Conservation (phyloP, 1,140 invertebrate genomes). For the Thaumetopoea pityocampa region DNA sequence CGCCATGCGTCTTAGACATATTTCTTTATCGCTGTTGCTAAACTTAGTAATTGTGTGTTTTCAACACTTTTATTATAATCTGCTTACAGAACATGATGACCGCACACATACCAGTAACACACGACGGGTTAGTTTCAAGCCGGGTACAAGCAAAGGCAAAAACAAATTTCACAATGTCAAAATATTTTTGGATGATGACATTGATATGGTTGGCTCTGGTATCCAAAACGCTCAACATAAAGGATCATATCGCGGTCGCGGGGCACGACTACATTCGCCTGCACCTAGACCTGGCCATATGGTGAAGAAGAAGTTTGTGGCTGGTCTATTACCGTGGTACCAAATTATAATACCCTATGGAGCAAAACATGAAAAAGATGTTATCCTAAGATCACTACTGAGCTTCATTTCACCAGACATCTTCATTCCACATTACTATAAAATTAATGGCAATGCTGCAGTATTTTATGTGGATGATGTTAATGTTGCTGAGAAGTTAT, state of each 20-base stretch:
- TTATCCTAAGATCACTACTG: conserved; percentile 78
- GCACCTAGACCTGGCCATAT: conserved; percentile 45
- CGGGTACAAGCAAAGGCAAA: conserved; percentile 60
- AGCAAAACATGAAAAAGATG: conserved; percentile 83
- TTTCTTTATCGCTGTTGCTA: neutral
- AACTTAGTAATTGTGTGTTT: conserved; percentile 12
- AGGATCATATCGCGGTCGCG: conserved; percentile 49
- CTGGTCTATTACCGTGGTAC: conserved; percentile 77
- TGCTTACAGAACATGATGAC: conserved; percentile 70
- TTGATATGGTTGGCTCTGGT: conserved; percentile 72
- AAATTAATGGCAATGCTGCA: conserved; percentile 75
- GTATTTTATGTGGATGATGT: conserved; percentile 84
- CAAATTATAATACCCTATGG: conserved; percentile 82
- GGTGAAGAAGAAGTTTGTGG: conserved; percentile 60
- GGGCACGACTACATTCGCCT: conserved; percentile 66
- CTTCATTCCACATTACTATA: conserved; percentile 80
- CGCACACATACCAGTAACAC: conserved; percentile 38
- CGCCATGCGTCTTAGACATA: too few species aligned
- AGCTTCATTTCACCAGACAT: conserved; percentile 79
- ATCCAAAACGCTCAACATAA: conserved; percentile 31
- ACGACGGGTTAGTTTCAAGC: conserved; percentile 76
- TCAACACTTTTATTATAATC: conserved; percentile 7
- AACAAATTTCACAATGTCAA: conserved; percentile 67
- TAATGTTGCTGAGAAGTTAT: conserved; percentile 80
- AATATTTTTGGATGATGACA: conserved; percentile 75